Conservation (phyloP, 1,140 invertebrate genomes). For the Cepaea nemoralis region DNA sequence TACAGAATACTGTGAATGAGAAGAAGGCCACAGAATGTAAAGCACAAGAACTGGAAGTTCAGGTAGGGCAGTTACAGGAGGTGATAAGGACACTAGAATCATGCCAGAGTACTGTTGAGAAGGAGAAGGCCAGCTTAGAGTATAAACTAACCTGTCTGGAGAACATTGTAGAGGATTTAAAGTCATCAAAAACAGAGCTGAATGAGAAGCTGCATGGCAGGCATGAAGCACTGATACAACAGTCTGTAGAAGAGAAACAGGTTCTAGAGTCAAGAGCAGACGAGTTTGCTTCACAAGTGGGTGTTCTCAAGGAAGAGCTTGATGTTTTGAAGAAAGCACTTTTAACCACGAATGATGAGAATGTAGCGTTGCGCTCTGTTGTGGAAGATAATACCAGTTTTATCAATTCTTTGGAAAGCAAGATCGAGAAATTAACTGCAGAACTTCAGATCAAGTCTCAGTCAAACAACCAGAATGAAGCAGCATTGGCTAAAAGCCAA, state of each 20-base stretch:
- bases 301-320: constrained; percentile 27
- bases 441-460: constrained; percentile 40
- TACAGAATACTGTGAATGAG: background rate
- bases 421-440: constrained; percentile 42
- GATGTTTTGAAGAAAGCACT: constrained; percentile 47
- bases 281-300: constrained; percentile 30
- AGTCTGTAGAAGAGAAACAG: constrained; percentile 51
- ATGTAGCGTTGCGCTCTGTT: constrained; percentile 45
- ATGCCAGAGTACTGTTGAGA: constrained; percentile 48
- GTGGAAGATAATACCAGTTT: constrained; percentile 48
- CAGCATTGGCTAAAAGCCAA: constrained; percentile 46
- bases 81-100: constrained; percentile 39
- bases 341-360: constrained; percentile 51
- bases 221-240: constrained; percentile 46
- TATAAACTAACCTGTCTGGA: constrained; percentile 54
- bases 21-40: constrained; percentile 31
- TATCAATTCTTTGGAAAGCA: constrained; percentile 43
- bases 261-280: constrained; percentile 41
- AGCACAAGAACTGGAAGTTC: constrained; percentile 34
- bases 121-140: constrained; percentile 54
- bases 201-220: constrained; percentile 53
- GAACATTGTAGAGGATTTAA: constrained; percentile 48
- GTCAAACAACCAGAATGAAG: constrained; percentile 36
- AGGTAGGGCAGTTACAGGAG: constrained; percentile 46
- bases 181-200: constrained; percentile 53